phyloP scores from a whole-genome alignment of 2,113 vertebrate species.

The Cyanoderma ruficeps region DNA sequence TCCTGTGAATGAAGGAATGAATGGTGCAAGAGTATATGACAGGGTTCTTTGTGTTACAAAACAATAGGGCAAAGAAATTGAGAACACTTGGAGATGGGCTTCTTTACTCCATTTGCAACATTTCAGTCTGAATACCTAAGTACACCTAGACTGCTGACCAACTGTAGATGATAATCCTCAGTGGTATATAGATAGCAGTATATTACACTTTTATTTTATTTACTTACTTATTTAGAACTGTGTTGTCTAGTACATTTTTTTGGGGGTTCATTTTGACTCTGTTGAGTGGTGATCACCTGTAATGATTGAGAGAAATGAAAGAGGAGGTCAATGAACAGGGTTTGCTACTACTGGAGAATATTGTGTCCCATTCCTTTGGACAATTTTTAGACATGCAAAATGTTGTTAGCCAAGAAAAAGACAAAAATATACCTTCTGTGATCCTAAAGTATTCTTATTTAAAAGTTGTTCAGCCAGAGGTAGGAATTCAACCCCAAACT shows the following conservation, averaged over 20 bases:
- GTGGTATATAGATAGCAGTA: background rate
- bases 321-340: background rate
- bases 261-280: background rate
- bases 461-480: background rate
- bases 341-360: background rate
- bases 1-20: conserved; percentile 17
- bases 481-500: background rate
- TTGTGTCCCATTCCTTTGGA: background rate
- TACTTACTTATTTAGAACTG: background rate
- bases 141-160: background rate
- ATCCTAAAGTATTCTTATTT: background rate
- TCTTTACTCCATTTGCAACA: background rate
- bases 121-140: background rate
- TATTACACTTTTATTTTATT: background rate
- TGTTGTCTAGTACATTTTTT: background rate
- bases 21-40: background rate
- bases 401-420: background rate
- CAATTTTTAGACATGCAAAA: background rate
- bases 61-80: conserved; percentile 32
- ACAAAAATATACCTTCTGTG: background rate
- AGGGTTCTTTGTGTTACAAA: background rate
- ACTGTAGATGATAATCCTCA: background rate
- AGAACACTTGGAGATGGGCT: background rate
- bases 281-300: background rate
- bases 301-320: background rate